These are phyloP conservation scores for Sphyrna mokarran DNA, from an alignment of 2,113 vertebrate species.

Conservation along the genomic window DNA sequence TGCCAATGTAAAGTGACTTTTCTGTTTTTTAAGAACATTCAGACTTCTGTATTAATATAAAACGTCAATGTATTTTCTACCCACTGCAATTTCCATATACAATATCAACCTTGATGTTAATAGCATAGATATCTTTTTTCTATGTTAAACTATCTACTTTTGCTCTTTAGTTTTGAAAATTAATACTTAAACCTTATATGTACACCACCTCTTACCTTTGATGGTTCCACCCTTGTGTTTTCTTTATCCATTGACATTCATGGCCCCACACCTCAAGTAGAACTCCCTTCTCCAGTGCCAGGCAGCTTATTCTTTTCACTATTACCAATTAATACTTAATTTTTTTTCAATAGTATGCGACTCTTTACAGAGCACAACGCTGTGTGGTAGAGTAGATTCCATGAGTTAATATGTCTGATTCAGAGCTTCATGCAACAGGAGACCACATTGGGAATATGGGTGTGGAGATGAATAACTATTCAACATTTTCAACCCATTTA, in stretches of 20 bases:
- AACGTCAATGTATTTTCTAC: background rate
- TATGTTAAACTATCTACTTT: background rate
- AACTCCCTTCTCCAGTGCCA: background rate
- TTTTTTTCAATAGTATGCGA: background rate
- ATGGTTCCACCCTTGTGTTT: background rate
- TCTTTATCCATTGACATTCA: background rate
- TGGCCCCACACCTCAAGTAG: background rate
- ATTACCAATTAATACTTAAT: background rate
- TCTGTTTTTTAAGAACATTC: background rate
- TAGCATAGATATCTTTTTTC: background rate
- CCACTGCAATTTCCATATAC: background rate
- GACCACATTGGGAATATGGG: background rate
- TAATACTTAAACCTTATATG: background rate
- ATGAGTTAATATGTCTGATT: background rate
- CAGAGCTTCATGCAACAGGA: background rate
- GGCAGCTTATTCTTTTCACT: background rate
- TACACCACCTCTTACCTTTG: slow-evolving; percentile 16
- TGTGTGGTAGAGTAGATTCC: background rate
- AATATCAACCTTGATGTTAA: background rate
- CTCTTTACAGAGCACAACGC: background rate
- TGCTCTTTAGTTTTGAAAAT: background rate
- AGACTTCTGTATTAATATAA: background rate
- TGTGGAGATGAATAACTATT: background rate
- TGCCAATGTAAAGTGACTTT: background rate
- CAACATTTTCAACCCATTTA: background rate